Conservation (phyloP, 2,888 invertebrate species). For the Lamellibrachia satsuma region DNA sequence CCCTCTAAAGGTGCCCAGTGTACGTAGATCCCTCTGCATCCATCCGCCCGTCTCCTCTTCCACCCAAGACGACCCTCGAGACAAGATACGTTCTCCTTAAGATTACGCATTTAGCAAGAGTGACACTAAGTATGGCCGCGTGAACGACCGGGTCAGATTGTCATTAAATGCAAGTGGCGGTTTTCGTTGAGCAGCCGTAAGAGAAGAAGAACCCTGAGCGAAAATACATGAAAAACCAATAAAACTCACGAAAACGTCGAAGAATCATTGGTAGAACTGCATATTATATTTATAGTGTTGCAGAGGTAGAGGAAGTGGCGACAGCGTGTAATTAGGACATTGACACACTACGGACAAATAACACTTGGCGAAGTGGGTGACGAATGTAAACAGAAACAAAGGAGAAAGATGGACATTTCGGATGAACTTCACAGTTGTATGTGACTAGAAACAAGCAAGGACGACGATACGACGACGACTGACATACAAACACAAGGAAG, state of each 20-base stretch:
- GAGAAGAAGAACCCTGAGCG: neutral
- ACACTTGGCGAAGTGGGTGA: neutral
- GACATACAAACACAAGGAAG: neutral
- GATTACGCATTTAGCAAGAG: neutral
- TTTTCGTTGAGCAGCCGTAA: neutral
- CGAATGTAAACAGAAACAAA: neutral
- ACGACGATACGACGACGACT: neutral
- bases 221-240: neutral
- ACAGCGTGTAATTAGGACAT: neutral
- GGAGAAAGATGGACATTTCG: neutral
- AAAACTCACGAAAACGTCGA: neutral
- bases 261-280: neutral
- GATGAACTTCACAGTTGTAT: neutral
- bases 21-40: too few species aligned
- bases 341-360: neutral
- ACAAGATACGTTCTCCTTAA: neutral
- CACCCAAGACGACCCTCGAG: neutral
- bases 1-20: too few species aligned
- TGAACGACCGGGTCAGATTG: neutral
- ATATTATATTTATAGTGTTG: neutral
- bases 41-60: neutral
- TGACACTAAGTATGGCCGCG: neutral
- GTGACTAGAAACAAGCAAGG: neutral
- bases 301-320: neutral
- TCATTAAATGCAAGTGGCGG: neutral